phyloP scores from a whole-genome alignment of 2,888 invertebrate species.

The Rhagophthalmus giganteus region DNA sequence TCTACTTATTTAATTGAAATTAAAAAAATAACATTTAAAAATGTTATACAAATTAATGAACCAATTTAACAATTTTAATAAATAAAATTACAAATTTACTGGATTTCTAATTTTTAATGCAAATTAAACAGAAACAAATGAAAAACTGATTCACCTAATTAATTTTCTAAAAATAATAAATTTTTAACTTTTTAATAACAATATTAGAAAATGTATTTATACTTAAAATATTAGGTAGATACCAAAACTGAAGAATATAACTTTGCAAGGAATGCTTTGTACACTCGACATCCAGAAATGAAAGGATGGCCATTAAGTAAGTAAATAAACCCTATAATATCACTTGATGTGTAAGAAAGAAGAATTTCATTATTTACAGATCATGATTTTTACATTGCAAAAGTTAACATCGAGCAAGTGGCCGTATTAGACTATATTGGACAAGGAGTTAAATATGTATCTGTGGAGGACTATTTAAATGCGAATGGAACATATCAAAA shows the following conservation, averaged over 20 bases:
- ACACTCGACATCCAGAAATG: slow-evolving; percentile 72
- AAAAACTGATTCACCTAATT: too few relatives aligned
- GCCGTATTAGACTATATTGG: slow-evolving; percentile 81
- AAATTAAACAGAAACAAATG: too few relatives aligned
- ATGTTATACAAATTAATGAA: too few relatives aligned
- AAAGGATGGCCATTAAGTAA: slow-evolving; percentile 66
- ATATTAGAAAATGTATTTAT: too few relatives aligned
- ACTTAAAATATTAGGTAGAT: slow-evolving; percentile 13
- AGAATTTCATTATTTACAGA: background rate
- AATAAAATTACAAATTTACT: too few relatives aligned
- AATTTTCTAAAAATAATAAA: too few relatives aligned
- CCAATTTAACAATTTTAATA: too few relatives aligned
- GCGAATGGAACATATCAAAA: slow-evolving; percentile 12
- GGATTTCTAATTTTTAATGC: too few relatives aligned
- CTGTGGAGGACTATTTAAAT: slow-evolving; percentile 61
- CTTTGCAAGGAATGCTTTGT: slow-evolving; percentile 66
- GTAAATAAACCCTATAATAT: slow-evolving; percentile 5
- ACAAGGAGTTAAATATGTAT: slow-evolving; percentile 72
- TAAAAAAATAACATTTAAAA: too few relatives aligned
- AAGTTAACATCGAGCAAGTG: slow-evolving; percentile 73
- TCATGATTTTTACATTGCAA: slow-evolving; percentile 75
- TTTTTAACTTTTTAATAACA: too few relatives aligned
- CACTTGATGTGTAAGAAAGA: slow-evolving; percentile 13
- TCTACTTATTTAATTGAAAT: too few relatives aligned
- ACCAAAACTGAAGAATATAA: slow-evolving; percentile 56